These are phyloP conservation scores for Tinamus guttatus DNA, from an alignment of 2,113 vertebrate species.

Conservation along the genomic window DNA sequence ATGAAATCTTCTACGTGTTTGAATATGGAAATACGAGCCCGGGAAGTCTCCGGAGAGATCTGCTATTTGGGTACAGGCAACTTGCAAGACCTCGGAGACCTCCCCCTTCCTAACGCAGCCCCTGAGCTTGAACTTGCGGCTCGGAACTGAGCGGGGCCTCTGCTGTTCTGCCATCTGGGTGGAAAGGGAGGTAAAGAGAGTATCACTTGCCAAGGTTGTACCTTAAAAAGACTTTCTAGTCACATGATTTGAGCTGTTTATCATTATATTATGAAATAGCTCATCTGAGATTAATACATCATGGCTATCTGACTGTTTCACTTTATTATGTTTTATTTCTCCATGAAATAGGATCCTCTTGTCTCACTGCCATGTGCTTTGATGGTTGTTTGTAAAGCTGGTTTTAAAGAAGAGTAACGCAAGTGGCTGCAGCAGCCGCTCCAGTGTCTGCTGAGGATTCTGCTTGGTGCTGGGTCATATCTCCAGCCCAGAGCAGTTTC, in stretches of 20 bases:
- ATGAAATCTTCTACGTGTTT: accelerated
- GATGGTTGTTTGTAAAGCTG: background rate
- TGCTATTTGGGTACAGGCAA: background rate
- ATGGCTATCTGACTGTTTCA: background rate
- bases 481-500: background rate
- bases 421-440: background rate
- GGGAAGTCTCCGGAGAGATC: accelerated
- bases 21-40: accelerated
- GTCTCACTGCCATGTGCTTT: background rate
- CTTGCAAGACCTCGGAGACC: background rate
- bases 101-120: accelerated
- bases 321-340: background rate
- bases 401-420: background rate
- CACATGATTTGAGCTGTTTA: background rate
- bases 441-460: accelerated
- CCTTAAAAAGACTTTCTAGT: background rate
- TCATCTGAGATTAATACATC: background rate
- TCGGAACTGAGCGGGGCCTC: background rate
- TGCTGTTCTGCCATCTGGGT: accelerated
- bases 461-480: background rate
- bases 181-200: background rate
- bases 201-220: background rate
- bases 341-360: background rate
- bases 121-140: background rate
- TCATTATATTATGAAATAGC: background rate